Evolutionary conservation across 2,797 vertebrate species (phyloP), one percentile per base, ranked within the genome.

Genomic region (Ciconia nigra): DNA sequence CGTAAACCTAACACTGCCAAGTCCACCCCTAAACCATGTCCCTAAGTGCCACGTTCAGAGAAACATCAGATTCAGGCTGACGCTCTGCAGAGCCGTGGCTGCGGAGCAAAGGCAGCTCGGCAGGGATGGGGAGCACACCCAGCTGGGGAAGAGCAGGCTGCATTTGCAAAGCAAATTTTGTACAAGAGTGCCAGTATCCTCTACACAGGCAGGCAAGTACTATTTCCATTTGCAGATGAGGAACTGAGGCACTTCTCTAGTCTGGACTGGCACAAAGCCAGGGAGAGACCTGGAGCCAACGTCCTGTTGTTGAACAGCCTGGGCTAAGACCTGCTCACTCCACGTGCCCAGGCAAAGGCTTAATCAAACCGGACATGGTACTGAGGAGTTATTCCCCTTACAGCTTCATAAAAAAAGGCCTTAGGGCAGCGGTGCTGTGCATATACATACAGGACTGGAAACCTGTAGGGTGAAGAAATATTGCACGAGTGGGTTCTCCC

Each of bases 21-120:
- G 29, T 31, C 17, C 52, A 31, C 52, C 52, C 31, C 29, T 19
- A 31, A 54, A 19, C 52, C 52, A 8, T 54, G 52, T 31, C 52
- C 52, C 29, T 31, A 19, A 54, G 29, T 19, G 11, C 52, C 52
- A 20, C 29, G 13, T 2, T 11, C 18, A 54, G 67, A 39, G 47
- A 35, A 70, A 13, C 15, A 8, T 2, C 13, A 3, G 35, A 16
- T 11, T 28, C 18, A 49, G 83, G 63, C 39, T 54, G 55, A 26
- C 2, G 8, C 46, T 47, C 37, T 41, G 57, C 1, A 0, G 55
- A 67, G 39, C 16, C 2, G 8, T 10, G 49, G 14, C 26, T 13
- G 54, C 10, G 20, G 67, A 65, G 90, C 65, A 7, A 10, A 15
- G 42, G 49, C 44, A 61, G 41, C 19, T 15, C 4, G 3, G 74